Percentiles rank a stretch among this genome's conserved stretches.
Evolutionary conservation across 1,140 invertebrate species (phyloP).

Genomic region (Dinoponera quadriceps): DNA sequence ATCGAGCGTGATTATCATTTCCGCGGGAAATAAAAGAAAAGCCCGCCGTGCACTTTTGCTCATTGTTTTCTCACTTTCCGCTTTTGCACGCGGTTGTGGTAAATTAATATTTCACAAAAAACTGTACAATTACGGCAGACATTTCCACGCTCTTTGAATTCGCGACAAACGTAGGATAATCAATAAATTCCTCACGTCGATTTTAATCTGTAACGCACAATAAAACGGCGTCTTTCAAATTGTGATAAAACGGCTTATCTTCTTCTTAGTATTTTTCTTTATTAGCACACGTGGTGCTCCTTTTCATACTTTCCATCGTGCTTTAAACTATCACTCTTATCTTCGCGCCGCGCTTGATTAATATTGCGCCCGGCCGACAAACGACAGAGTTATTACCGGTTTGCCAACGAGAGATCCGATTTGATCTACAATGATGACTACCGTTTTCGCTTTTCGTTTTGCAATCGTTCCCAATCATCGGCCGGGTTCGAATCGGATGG

Average conservation of each 20-base stretch:
- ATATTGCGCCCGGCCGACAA: background rate
- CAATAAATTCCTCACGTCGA: background rate
- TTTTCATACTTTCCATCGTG: background rate
- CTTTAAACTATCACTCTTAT: background rate
- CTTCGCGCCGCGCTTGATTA: conserved; percentile 6
- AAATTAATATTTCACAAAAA: background rate
- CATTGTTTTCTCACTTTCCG: background rate
- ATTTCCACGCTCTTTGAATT: background rate
- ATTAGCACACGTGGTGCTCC: too few species aligned
- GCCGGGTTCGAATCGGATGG: conserved; percentile 20
- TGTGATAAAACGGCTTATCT: background rate
- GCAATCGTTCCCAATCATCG: conserved; percentile 35
- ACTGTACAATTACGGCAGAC: background rate
- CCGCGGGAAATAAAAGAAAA: background rate
- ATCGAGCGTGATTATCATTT: background rate
- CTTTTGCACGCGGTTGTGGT: background rate
- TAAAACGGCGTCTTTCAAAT: background rate
- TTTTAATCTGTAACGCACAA: too few species aligned
- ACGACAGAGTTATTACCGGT: conserved; percentile 31
- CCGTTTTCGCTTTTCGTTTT: conserved; percentile 15
- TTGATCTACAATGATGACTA: conserved; percentile 45
- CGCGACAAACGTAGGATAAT: background rate
- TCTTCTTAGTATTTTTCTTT: background rate
- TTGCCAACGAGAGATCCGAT: conserved; percentile 30
- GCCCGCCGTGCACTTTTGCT: background rate